These are phyloP conservation scores for Belgica antarctica DNA, from an alignment of 2,888 invertebrate species.

Conservation along the genomic window DNA sequence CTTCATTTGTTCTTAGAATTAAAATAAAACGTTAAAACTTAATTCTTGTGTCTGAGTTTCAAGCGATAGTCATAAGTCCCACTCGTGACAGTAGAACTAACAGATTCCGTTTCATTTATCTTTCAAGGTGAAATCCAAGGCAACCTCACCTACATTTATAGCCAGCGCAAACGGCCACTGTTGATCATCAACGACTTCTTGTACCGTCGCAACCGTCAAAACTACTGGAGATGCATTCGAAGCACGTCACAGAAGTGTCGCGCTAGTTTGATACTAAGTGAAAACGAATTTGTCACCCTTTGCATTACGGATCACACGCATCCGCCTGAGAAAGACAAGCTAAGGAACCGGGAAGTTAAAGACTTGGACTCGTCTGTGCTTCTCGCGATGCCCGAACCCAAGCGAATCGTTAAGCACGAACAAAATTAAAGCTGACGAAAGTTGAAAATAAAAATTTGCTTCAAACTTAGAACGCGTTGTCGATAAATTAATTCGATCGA, in stretches of 20 bases:
- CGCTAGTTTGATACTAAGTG: conserved; percentile 49
- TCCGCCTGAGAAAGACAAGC: conserved; percentile 48
- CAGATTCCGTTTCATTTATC: neutral
- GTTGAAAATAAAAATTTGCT: neutral
- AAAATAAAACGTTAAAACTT: neutral
- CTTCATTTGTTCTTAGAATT: neutral
- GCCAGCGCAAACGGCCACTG: conserved; percentile 50
- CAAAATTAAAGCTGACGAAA: neutral
- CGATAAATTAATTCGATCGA: neutral
- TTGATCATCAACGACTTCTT: conserved; percentile 50
- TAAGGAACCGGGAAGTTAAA: neutral
- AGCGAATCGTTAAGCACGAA: neutral
- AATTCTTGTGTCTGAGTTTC: too few species aligned
- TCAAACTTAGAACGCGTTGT: neutral
- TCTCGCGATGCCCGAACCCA: neutral
- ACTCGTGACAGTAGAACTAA: too few species aligned
- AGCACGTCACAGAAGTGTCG: conserved; percentile 49
- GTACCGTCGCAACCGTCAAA: conserved; percentile 50
- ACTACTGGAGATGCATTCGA: conserved; percentile 51
- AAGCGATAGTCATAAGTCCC: too few species aligned
- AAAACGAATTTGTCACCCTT: conserved; percentile 46
- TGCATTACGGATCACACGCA: conserved; percentile 49
- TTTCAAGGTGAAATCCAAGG: conserved; percentile 37
- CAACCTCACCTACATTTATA: conserved; percentile 50
- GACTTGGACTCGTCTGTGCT: neutral